Conservation (phyloP, 2,113 vertebrate genomes). For the Pterocles burchelli region DNA sequence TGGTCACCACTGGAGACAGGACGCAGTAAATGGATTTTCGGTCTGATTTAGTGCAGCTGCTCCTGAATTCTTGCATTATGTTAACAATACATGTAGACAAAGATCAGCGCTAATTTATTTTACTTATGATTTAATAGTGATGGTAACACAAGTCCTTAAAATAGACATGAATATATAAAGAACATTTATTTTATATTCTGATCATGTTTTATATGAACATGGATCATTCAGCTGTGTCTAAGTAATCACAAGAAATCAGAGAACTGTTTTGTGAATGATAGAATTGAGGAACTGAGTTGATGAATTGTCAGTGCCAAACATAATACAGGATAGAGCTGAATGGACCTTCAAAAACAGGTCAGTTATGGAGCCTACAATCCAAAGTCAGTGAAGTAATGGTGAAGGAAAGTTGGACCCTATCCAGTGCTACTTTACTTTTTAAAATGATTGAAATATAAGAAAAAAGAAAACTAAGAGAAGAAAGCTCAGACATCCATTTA, state of each 20-base stretch:
- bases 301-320: neutral
- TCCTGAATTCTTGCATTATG: neutral
- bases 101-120: neutral
- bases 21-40: neutral
- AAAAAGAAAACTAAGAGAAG: neutral
- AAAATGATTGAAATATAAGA: constrained; percentile 1
- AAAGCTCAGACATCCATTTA: constrained; percentile 16
- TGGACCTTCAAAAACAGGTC: neutral
- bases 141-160: neutral
- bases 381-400: neutral
- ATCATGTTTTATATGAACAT: neutral
- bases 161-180: neutral
- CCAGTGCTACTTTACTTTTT: neutral
- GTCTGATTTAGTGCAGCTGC: neutral
- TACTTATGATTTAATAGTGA: neutral
- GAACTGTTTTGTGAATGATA: neutral
- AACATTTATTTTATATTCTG: neutral
- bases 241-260: constrained; percentile 36
- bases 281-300: constrained; percentile 3
- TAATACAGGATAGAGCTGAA: neutral
- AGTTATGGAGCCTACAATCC: neutral
- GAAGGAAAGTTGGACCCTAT: neutral
- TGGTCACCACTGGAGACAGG: neutral
- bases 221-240: constrained; percentile 6
- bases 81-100: neutral